Evolutionary conservation across 2,888 invertebrate species (phyloP).

Genomic region (Chloromyia formosa): DNA sequence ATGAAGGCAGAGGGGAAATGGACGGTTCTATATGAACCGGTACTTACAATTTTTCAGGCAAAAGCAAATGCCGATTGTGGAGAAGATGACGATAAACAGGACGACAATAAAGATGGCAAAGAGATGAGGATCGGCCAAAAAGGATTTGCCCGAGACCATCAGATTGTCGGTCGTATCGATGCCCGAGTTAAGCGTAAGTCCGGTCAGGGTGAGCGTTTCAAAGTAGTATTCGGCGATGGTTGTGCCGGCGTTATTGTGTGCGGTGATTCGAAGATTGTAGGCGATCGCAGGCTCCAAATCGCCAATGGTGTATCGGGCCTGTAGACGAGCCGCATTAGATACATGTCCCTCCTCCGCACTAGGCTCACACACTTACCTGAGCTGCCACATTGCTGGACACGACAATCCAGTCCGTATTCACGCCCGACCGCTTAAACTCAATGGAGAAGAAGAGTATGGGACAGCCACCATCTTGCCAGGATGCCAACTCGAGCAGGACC

Average conservation of each 20-base stretch:
- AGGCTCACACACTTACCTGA: constrained; percentile 53
- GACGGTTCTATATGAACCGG: too few species aligned
- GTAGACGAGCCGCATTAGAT: constrained; percentile 42
- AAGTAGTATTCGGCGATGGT: constrained; percentile 69
- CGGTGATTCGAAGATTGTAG: constrained; percentile 68
- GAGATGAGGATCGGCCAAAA: constrained; percentile 59
- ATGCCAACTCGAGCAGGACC: constrained; percentile 76
- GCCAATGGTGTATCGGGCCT: constrained; percentile 65
- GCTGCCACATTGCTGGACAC: constrained; percentile 67
- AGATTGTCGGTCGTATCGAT: constrained; percentile 49
- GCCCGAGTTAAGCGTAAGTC: constrained; percentile 56
- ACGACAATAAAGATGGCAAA: constrained; percentile 60
- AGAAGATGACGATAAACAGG: constrained; percentile 66
- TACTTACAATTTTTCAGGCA: constrained; percentile 67
- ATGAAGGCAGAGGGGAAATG: too few species aligned
- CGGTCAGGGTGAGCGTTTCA: constrained; percentile 67
- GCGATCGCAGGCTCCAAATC: constrained; percentile 66
- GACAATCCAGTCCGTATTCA: constrained; percentile 61
- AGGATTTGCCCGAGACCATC: constrained; percentile 53
- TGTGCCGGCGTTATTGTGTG: constrained; percentile 72
- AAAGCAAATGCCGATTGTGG: constrained; percentile 67
- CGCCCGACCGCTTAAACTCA: constrained; percentile 59
- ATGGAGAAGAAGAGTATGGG: constrained; percentile 74
- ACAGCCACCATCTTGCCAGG: constrained; percentile 85
- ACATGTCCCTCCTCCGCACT: too few species aligned